Base-by-base conservation (phyloP, 2,888 invertebrate genomes). In the Sesia apiformis region DNA sequence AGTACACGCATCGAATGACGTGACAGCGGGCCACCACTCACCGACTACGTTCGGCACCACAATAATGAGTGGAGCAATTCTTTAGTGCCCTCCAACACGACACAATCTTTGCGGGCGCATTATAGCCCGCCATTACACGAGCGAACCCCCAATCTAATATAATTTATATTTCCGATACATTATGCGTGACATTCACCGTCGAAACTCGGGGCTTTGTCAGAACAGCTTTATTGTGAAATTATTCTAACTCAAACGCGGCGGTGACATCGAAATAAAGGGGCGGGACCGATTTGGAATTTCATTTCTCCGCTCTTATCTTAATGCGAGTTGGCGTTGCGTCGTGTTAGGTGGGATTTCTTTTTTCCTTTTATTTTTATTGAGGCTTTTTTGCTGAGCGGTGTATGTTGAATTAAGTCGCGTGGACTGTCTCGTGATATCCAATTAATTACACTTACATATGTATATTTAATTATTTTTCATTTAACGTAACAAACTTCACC, bases 111-210 rank as follows among this genome's bases (percentile, higher is more conserved):
- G 63, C 61, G 60, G 62, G 61, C 62, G 56, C 63, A 58, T 66
- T 65, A 65, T 63, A 58, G 60, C 60, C 60, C 54, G 55, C 69
- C 67, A 76, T 77, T 77, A 80, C 67, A 68, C 62, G 60, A 64
- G 59, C 67, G 56, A 76, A 78, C 75, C 79, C 65, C 71, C 70
- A 72, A 79, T 80, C 74, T 76, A 77, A 79, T 78, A 78, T 78
- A 79, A 83, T 82, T 82, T 78, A 75, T 81, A 76, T 75, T 77
- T 82, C 79, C 78, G 74, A 78, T 81, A 74, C 70, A 74, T 77
- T 78, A 77, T 72, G 70, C 75, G 71, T 74, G 74, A 75, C 74
- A 74, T 73, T 74, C 67, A 60, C 64, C 63, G 68, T 70, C 67
- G 62, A 67, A 71, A 60, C 61, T 67, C 60, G 63, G 61, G 63